Conservation (phyloP, 2,113 vertebrate genomes). For the Calypte anna region DNA sequence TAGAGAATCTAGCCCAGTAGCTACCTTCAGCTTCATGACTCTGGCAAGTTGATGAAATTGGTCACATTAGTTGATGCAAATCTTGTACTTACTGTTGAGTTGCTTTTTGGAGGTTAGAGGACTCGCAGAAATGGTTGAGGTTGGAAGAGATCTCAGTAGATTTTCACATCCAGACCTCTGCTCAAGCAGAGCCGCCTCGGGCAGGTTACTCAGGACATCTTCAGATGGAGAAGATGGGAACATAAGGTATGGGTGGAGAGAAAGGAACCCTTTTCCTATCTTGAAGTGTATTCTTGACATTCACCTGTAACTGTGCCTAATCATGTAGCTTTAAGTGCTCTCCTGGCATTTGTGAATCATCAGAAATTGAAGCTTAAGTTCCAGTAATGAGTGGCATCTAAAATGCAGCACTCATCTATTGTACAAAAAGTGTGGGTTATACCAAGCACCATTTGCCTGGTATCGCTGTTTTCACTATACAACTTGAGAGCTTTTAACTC, state of each 20-base stretch:
- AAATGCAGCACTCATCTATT: background rate
- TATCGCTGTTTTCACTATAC: background rate
- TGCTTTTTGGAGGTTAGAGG: background rate
- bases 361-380: background rate
- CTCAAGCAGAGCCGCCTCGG: background rate
- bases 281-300: background rate
- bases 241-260: background rate
- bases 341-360: background rate
- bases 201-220: background rate
- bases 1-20: background rate
- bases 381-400: background rate
- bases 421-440: rapidly evolving
- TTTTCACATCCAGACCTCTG: background rate
- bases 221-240: background rate
- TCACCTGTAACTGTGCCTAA: background rate
- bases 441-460: rapidly evolving
- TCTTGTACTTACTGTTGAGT: background rate
- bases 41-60: background rate
- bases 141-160: background rate
- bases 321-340: background rate
- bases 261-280: background rate
- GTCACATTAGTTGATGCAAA: background rate
- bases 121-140: background rate
- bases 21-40: background rate
- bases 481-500: background rate